Evolutionary conservation across 2,888 invertebrate genomes (phyloP).

Genomic region (Andrena marginata): DNA sequence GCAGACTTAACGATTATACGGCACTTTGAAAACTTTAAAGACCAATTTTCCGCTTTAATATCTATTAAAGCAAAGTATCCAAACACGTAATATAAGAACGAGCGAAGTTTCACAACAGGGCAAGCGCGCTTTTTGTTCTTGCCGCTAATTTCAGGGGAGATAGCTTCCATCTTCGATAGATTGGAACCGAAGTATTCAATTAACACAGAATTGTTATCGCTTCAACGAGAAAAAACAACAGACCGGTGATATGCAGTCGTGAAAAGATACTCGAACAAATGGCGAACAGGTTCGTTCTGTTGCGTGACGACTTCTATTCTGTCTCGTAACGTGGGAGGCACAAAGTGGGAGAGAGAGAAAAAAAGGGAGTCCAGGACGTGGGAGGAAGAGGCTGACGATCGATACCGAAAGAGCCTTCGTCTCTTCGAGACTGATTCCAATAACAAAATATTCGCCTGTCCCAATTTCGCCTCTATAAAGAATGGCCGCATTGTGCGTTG

Average conservation of each 20-base stretch:
- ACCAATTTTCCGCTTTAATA: not conserved
- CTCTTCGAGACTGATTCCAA: slow-evolving; percentile 26
- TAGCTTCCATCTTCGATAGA: not conserved
- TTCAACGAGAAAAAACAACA: not conserved
- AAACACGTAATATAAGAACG: not conserved
- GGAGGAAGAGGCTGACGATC: slow-evolving; percentile 8
- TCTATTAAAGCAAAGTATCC: not conserved
- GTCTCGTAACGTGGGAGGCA: not conserved
- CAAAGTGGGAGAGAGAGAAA: not conserved
- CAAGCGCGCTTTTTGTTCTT: too few species aligned
- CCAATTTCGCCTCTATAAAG: slow-evolving; percentile 12
- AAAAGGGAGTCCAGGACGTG: not conserved
- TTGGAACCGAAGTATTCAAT: not conserved
- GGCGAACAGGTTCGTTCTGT: slow-evolving; percentile 15
- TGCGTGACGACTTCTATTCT: not conserved
- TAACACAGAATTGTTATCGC: not conserved
- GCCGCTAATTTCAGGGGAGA: not conserved
- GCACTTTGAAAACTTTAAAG: not conserved
- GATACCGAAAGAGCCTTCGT: slow-evolving; percentile 3
- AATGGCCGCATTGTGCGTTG: not conserved
- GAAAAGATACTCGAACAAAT: slow-evolving; percentile 6
- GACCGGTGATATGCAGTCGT: not conserved
- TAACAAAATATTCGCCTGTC: slow-evolving; percentile 24
- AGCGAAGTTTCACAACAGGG: too few species aligned
- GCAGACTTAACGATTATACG: not conserved